Base-by-base conservation (phyloP, 2,797 vertebrate species). In the Mormyrops boulengeri region DNA sequence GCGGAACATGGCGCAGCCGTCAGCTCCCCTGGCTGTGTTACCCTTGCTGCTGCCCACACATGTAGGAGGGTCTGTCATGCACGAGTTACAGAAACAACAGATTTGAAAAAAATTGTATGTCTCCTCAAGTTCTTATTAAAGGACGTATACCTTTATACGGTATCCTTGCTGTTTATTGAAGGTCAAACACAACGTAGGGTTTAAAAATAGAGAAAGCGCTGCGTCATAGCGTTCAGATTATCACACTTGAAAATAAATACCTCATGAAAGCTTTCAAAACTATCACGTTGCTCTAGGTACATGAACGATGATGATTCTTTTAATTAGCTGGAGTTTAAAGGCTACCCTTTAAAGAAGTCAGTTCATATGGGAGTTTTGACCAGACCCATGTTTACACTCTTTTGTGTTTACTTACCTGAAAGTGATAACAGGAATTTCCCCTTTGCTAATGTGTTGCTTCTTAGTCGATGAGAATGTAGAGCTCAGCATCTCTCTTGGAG, bases 11-110 rank as follows among this genome's bases (percentile, higher is more conserved):
- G 7, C 0, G 1, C 69, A 38, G 2, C 38, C 11, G 53, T 50
- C 47, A 50, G 49, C 84, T 85, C 49, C 30, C 17, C 77, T 22
- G 77, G 84, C 84, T 34, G 2, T 1, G n/a, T 14, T 55, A 26
- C 4, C 26, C 34, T 12, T 14, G 50, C 30, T 57, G 52, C 26
- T 38, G 52, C 50, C 85, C 52, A 38, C 50, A 41, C 85, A 87
- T 57, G 85, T 87, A 57, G 85, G 85, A 55, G 85, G 52, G 22
- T 19, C 52, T 57, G 85, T 87, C 50, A n/a, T 87, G 52, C 85
- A 57, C 14, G 52, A 34, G 26, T 34, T 41, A 41, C 12, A 87
- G 19, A 87, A 53, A 87, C 30, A 14, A 87, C 26, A 87, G 26
- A 57, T 38, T 53, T 3, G 0, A 57, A 50, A 47, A 50, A 87